A percentile compares a stretch with the other conserved stretches of the same genome.
Evolutionary conservation across 2,797 vertebrate genomes (phyloP).

Genomic region (Peromyscus melanophrys): DNA sequence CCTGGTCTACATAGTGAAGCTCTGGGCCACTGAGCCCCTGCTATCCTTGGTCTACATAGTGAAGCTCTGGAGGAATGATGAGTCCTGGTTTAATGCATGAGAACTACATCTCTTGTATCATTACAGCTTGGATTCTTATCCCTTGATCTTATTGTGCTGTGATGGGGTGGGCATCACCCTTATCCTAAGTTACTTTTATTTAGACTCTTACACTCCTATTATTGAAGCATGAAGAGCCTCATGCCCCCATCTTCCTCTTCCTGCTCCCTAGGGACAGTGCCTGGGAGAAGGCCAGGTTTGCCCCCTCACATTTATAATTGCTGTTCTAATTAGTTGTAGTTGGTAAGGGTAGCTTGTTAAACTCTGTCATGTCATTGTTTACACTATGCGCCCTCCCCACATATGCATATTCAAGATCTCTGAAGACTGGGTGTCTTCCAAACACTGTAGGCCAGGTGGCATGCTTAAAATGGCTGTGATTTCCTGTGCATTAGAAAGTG

Average conservation of each 20-base stretch:
- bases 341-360: not conserved
- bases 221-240: not conserved
- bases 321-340: not conserved
- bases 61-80: not conserved
- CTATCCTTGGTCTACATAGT: not conserved
- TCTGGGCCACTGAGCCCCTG: not conserved
- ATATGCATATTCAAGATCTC: conserved; percentile 12
- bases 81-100: not conserved
- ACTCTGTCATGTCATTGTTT: not conserved
- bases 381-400: not conserved
- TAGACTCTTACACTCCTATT: not conserved
- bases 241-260: not conserved
- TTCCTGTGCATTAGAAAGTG: not conserved
- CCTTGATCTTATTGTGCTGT: not conserved
- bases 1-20: not conserved
- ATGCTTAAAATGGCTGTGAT: conserved; percentile 30
- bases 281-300: not conserved
- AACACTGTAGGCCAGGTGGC: not conserved
- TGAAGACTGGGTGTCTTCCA: not conserved
- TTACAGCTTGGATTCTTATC: not conserved
- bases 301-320: not conserved
- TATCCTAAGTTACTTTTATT: not conserved
- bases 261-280: not conserved
- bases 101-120: not conserved
- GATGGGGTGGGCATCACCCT: not conserved